Percentiles rank a stretch among this genome's conserved stretches.
Conservation (phyloP, 2,797 vertebrate species). For the Anas georgica region DNA sequence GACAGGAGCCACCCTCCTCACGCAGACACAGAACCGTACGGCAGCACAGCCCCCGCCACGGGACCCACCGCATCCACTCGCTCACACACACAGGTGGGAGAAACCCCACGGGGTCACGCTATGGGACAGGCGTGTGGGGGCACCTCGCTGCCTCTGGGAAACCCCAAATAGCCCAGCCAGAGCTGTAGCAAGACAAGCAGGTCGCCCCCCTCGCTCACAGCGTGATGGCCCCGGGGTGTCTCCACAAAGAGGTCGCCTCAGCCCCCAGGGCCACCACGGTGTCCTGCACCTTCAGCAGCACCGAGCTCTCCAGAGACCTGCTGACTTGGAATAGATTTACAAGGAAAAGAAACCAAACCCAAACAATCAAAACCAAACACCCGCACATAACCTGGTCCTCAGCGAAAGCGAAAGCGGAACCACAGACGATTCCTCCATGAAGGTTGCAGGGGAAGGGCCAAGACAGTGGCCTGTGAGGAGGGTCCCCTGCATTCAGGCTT, state of each 20-base stretch:
- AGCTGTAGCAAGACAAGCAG: not conserved
- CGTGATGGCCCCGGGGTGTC: not conserved
- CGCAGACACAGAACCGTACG: not conserved
- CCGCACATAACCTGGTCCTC: not conserved
- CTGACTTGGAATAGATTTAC: not conserved
- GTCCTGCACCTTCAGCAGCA: rapidly evolving
- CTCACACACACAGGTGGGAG: rapidly evolving
- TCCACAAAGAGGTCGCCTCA: not conserved
- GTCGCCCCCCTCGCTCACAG: not conserved
- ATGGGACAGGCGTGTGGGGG: not conserved
- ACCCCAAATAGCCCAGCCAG: not conserved
- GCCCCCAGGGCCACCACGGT: rapidly evolving
- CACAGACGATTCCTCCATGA: not conserved
- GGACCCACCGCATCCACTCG: rapidly evolving
- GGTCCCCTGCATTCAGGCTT: not conserved
- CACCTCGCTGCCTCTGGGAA: not conserved
- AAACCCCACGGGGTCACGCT: rapidly evolving
- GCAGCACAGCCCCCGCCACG: rapidly evolving
- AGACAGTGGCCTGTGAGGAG: not conserved
- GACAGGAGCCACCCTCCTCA: not conserved
- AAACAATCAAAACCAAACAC: not conserved
- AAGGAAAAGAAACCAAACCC: not conserved
- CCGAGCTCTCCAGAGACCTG: not conserved
- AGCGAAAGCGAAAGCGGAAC: slow-evolving; percentile 12
- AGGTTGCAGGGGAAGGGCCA: not conserved